Evolutionary conservation across 2,888 invertebrate genomes (phyloP), one percentile per base, ranked within the genome.

Genomic region (Trichopria drosophilae): DNA sequence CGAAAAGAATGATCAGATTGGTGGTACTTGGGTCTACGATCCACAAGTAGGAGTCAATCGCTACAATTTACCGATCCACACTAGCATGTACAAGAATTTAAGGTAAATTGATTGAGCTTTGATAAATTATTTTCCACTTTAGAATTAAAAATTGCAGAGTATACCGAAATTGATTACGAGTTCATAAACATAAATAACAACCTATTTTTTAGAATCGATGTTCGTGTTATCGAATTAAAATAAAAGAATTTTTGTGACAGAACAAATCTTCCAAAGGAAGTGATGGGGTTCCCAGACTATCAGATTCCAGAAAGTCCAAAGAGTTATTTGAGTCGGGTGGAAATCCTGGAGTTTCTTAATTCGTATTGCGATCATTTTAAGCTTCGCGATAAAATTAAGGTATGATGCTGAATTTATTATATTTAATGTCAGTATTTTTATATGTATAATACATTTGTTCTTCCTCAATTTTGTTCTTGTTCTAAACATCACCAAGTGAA

Each of bases 11-110:
- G 76, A 80, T 3, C 76, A 82, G 60, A 77, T 94, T 23, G 95
- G 95, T 9, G 95, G 95, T 18, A 93, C 93, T 15, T 96, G 95
- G 95, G 86, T 90, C 1, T 93, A 90, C 69, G 88, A 87, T 0
- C 87, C 90, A 57, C 78, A 83, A 53, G 82, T 83, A 18, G 91
- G 88, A 2, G 81, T 79, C n/a, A 88, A 92, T 67, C 80, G 84
- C 67, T 84, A 86, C 69, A 91, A 90, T 0, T 78, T 88, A 43
- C 88, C 90, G 1, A 83, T 93, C 24, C 93, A 93, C 72, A 89
- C 93, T 37, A 92, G 92, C 76, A 93, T 95, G 92, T 96, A 96
- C 69, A 83, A 88, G 68, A 88, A 87, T 67, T 79, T 96, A 46
- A 86, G 86, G 94, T 93, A 75, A 3, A 32, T 32, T n/a, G 13